A percentile compares a stretch with the other conserved stretches of the same genome.
phyloP scores from a whole-genome alignment of 2,888 invertebrate species.

The Alviniconcha strummeri region DNA sequence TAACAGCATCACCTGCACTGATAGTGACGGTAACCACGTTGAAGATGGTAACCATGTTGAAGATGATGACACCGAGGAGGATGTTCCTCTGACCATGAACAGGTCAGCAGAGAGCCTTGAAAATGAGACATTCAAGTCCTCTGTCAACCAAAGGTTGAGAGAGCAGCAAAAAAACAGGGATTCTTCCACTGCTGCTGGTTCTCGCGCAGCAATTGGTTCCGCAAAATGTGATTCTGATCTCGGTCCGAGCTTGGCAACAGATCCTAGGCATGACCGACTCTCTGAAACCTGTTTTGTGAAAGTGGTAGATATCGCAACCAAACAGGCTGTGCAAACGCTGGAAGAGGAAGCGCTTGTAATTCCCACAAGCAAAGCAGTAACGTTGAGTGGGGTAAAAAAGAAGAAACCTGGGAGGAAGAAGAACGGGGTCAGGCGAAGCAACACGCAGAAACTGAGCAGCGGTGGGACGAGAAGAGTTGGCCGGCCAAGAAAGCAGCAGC shows the following conservation, averaged over 20 bases:
- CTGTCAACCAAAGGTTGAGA: neutral
- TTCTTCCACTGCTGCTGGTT: neutral
- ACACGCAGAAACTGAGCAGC: neutral
- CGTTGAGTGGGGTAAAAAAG: neutral
- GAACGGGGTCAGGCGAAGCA: neutral
- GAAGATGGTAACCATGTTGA: neutral
- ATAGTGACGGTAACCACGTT: neutral
- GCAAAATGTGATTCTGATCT: neutral
- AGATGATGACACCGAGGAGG: neutral
- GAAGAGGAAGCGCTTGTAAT: neutral
- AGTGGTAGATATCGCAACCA: neutral
- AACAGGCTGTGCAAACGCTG: neutral
- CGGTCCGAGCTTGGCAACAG: neutral
- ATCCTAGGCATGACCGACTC: neutral
- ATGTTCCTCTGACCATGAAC: neutral
- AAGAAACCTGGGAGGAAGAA: neutral
- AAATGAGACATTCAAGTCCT: neutral
- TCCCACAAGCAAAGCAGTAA: neutral
- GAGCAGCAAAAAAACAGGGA: neutral
- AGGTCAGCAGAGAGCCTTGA: neutral
- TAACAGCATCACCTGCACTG: neutral
- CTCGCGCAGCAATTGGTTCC: neutral
- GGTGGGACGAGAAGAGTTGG: neutral
- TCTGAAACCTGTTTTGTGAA: slow-evolving; percentile 2
- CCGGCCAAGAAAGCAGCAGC: neutral